Evolutionary conservation across 2,797 vertebrate species (phyloP).

Genomic region (Acipenser oxyrinchus): DNA sequence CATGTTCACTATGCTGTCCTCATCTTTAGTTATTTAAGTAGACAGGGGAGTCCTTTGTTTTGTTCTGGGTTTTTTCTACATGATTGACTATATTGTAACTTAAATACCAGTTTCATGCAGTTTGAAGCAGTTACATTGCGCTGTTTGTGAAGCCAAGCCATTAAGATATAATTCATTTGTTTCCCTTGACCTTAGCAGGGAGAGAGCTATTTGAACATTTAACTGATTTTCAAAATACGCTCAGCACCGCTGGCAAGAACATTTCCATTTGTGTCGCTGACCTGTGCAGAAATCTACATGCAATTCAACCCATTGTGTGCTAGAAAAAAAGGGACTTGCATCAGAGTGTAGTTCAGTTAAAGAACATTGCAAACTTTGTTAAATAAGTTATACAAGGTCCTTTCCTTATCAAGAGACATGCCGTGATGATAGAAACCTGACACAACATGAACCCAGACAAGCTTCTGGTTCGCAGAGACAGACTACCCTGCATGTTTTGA

Average conservation of each 20-base stretch:
- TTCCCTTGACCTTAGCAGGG: slow-evolving; percentile 2
- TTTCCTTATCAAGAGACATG: neutral
- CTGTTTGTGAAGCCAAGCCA: neutral
- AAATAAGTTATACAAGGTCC: slow-evolving; percentile 8
- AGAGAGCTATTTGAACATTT: slow-evolving; percentile 5
- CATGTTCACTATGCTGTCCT: too few relatives aligned
- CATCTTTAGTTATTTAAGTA: too few relatives aligned
- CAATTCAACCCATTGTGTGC: slow-evolving; percentile 1
- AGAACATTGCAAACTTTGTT: neutral
- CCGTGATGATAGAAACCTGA: slow-evolving; percentile 10
- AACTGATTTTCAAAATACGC: slow-evolving; percentile 12
- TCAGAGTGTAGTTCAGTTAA: slow-evolving; percentile 9
- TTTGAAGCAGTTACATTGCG: too few relatives aligned
- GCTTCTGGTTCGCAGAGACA: neutral
- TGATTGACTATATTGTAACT: too few relatives aligned
- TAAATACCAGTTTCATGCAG: too few relatives aligned
- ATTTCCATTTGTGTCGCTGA: slow-evolving; percentile 9
- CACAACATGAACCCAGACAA: slow-evolving; percentile 6
- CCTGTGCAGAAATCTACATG: neutral
- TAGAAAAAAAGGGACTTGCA: neutral
- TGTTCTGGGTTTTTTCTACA: too few relatives aligned
- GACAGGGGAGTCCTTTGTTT: too few relatives aligned
- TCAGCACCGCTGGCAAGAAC: neutral
- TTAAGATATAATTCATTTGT: slow-evolving; percentile 7
- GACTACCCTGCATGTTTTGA: too few relatives aligned